phyloP scores from a whole-genome alignment of 2,113 vertebrate species.

The Madoqua kirkii region DNA sequence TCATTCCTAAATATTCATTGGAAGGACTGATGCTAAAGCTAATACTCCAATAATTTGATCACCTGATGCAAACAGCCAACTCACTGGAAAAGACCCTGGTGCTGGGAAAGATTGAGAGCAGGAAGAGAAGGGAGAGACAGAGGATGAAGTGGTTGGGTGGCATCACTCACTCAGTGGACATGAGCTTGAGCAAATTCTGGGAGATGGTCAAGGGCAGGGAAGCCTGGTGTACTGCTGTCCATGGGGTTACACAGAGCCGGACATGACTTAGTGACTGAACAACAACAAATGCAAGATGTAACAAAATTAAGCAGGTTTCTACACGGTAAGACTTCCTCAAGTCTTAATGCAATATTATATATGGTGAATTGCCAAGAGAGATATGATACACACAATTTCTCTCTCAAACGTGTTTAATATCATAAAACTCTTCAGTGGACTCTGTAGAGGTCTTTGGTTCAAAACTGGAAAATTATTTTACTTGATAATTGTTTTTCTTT shows the following conservation, averaged over 20 bases:
- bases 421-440: neutral
- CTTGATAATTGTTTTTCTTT: neutral
- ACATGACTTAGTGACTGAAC: fast-evolving
- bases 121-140: neutral
- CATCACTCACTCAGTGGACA: neutral
- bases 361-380: neutral
- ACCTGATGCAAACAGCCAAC: neutral
- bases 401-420: neutral
- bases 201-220: neutral
- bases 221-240: neutral
- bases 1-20: neutral
- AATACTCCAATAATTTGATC: neutral
- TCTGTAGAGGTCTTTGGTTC: neutral
- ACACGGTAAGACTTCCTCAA: neutral
- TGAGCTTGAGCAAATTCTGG: neutral
- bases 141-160: neutral
- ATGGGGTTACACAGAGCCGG: neutral
- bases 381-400: neutral
- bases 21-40: neutral
- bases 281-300: neutral
- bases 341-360: neutral
- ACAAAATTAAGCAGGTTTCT: neutral
- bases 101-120: neutral
- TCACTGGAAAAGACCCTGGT: neutral
- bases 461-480: neutral